These are phyloP conservation scores for Sprattus sprattus DNA, from an alignment of 2,113 vertebrate genomes.

Conservation along the genomic window DNA sequence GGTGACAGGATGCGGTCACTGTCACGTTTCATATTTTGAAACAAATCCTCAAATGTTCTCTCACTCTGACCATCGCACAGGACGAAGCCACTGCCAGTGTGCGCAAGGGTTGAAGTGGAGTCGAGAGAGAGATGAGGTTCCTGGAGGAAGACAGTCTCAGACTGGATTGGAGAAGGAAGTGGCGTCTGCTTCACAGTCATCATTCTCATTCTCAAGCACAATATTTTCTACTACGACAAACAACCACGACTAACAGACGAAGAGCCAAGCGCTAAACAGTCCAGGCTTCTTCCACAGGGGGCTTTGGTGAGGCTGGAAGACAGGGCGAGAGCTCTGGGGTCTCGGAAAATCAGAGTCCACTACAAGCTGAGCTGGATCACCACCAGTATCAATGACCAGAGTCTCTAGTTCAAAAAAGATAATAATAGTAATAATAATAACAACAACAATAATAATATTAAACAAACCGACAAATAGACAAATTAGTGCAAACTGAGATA, in stretches of 20 bases:
- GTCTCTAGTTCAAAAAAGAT: background rate
- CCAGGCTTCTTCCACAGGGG: background rate
- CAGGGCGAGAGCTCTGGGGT: slow-evolving; percentile 22
- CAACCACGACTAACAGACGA: background rate
- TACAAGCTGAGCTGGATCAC: slow-evolving; percentile 27
- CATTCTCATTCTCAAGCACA: background rate
- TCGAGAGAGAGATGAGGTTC: background rate
- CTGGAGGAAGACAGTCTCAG: background rate
- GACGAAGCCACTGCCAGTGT: background rate
- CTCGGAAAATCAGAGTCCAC: slow-evolving; percentile 45
- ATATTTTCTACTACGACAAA: background rate
- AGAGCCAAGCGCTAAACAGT: background rate
- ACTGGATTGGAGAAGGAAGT: background rate
- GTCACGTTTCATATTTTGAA: background rate
- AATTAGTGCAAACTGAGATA: slow-evolving; percentile 25
- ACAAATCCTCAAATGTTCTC: background rate
- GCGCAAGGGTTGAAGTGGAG: background rate
- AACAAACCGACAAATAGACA: slow-evolving; percentile 47
- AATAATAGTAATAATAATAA: background rate
- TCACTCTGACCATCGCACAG: background rate
- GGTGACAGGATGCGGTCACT: background rate
- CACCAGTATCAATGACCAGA: slow-evolving; percentile 14
- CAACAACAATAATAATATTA: slow-evolving; percentile 30
- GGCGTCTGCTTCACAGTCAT: background rate
- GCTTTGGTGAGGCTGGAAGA: slow-evolving; percentile 19